These are phyloP conservation scores for Scotopteryx bipunctaria DNA, from an alignment of 2,888 invertebrate species.

Conservation along the genomic window DNA sequence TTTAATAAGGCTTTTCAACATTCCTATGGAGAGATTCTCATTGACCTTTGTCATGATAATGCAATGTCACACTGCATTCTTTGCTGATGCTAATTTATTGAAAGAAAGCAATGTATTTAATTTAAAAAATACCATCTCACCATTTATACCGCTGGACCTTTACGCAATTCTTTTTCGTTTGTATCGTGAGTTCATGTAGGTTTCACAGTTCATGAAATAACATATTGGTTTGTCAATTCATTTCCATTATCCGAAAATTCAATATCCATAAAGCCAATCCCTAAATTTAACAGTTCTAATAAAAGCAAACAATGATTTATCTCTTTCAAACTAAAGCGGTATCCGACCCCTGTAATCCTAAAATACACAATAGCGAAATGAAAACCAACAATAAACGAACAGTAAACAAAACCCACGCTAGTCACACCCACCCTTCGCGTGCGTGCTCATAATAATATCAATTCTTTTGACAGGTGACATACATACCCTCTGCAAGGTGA, in stretches of 20 bases:
- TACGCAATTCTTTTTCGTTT: too few relatives aligned
- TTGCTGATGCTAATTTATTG: conserved; percentile 13
- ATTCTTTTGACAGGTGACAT: conserved; percentile 20
- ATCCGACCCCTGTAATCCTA: conserved; percentile 8
- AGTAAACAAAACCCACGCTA: conserved; percentile 27
- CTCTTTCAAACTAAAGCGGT: conserved; percentile 5
- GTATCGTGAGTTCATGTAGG: too few relatives aligned
- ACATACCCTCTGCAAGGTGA: conserved; percentile 3
- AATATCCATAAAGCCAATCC: background rate
- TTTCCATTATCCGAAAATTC: background rate
- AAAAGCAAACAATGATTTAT: conserved; percentile 5
- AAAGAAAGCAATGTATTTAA: conserved; percentile 1
- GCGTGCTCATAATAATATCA: conserved; percentile 29
- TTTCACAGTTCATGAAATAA: background rate
- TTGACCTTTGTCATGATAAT: conserved; percentile 11
- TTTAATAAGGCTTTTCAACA: conserved; percentile 15
- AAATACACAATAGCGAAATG: conserved; percentile 24
- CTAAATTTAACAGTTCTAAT: background rate
- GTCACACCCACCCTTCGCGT: conserved; percentile 32
- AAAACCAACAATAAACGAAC: conserved; percentile 11
- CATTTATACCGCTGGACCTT: too few relatives aligned
- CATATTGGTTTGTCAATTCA: background rate
- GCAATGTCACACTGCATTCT: conserved; percentile 11
- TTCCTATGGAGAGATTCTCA: conserved; percentile 12
- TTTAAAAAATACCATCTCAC: too few relatives aligned